Percentiles rank a stretch among this genome's conserved stretches.
Evolutionary conservation across 1,140 invertebrate species (phyloP).

Genomic region (Homarus americanus): DNA sequence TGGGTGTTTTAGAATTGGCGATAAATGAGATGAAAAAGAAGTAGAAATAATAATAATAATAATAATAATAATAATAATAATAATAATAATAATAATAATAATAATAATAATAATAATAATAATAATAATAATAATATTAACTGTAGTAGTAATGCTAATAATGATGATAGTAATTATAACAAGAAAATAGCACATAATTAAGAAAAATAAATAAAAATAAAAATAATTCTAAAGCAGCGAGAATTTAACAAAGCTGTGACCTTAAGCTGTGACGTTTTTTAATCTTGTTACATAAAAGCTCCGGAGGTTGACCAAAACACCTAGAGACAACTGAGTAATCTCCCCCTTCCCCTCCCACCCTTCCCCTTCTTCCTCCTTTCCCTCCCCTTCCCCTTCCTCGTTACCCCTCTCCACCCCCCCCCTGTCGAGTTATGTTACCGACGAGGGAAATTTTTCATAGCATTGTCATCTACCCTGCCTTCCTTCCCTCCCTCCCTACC

Average conservation of each 20-base stretch:
- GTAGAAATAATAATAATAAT: neutral
- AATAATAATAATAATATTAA: slow-evolving; percentile 3
- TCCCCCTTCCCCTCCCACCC: neutral
- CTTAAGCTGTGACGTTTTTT: too few relatives aligned
- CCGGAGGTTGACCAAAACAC: too few relatives aligned
- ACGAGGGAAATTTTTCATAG: neutral
- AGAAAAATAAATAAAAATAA: too few relatives aligned
- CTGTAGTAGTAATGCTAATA: too few relatives aligned
- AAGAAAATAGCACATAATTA: too few relatives aligned
- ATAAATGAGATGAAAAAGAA: neutral
- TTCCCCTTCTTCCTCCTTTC: neutral
- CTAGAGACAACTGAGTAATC: too few relatives aligned
- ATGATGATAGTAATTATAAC: too few relatives aligned
- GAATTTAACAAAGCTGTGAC: too few relatives aligned
- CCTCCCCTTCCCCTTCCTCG: neutral
- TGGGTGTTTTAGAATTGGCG: too few relatives aligned
- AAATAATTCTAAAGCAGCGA: too few relatives aligned
- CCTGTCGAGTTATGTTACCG: neutral
- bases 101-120: slow-evolving; percentile 1
- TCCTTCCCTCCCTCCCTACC: neutral
- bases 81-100: slow-evolving; percentile 10
- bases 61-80: slow-evolving; percentile 13
- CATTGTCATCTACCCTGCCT: neutral
- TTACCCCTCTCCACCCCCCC: neutral
- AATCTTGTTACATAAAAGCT: too few relatives aligned